Percentiles rank a stretch among this genome's conserved stretches.
Conservation (phyloP, 2,888 invertebrate genomes). For the Hirtodrosophila histrioides region DNA sequence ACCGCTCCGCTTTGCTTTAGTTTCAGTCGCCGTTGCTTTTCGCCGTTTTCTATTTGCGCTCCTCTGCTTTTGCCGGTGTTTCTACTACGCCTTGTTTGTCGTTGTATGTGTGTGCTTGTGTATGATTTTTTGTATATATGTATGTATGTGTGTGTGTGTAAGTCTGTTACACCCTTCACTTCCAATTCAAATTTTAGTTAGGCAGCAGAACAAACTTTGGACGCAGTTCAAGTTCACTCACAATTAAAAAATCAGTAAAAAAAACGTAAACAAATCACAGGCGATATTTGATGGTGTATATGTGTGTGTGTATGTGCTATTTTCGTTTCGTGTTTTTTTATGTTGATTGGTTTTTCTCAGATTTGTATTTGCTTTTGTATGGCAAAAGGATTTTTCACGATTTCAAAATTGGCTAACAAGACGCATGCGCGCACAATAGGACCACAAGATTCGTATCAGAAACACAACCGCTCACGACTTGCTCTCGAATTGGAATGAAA, state of each 20-base stretch:
- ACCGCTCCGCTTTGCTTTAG: slow-evolving; percentile 19
- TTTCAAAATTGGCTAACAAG: slow-evolving; percentile 51
- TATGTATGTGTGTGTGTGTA: slow-evolving; percentile 26
- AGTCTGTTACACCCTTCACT: slow-evolving; percentile 68
- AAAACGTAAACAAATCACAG: slow-evolving; percentile 71
- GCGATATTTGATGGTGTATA: slow-evolving; percentile 30
- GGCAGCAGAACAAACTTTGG: slow-evolving; percentile 34
- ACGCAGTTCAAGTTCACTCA: slow-evolving; percentile 54
- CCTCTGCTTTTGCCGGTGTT: slow-evolving; percentile 67
- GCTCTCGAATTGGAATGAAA: slow-evolving; percentile 81
- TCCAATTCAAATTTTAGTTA: slow-evolving; percentile 57
- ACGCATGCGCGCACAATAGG: slow-evolving; percentile 70
- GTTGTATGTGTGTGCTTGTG: not conserved
- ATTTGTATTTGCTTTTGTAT: slow-evolving; percentile 48
- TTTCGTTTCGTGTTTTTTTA: slow-evolving; percentile 22
- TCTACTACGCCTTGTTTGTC: slow-evolving; percentile 48
- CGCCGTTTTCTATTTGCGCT: slow-evolving; percentile 44
- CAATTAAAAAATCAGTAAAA: slow-evolving; percentile 69
- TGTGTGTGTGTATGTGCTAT: slow-evolving; percentile 11
- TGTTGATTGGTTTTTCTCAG: slow-evolving; percentile 44
- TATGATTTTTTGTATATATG: not conserved
- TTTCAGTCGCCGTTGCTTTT: slow-evolving; percentile 33
- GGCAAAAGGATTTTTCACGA: slow-evolving; percentile 74
- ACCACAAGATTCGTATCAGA: slow-evolving; percentile 51
- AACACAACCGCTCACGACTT: slow-evolving; percentile 78